Conservation (phyloP, 1,140 invertebrate genomes). For the Drosophila pachea region DNA sequence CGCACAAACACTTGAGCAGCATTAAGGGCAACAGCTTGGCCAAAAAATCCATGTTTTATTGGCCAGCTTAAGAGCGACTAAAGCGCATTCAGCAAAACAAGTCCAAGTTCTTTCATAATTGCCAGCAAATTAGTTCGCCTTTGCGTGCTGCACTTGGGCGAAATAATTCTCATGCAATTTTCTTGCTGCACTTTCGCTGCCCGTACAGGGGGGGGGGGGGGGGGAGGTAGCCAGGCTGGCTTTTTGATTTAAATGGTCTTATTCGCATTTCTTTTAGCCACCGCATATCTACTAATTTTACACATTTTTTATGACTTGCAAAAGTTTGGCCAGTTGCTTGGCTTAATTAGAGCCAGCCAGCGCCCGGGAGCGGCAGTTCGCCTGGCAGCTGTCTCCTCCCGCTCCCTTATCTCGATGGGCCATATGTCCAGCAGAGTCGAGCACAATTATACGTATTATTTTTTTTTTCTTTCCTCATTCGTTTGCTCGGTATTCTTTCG, state of each 20-base stretch:
- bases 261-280: not conserved
- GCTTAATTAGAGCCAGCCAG: constrained; percentile 62
- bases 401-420: constrained; percentile 42
- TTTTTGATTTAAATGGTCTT: not conserved
- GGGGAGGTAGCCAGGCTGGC: not conserved
- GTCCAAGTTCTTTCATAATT: constrained; percentile 41
- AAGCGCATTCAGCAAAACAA: constrained; percentile 51
- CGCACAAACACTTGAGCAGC: constrained; percentile 43
- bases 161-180: constrained; percentile 52
- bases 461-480: constrained; percentile 23
- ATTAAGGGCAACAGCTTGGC: constrained; percentile 4
- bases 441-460: constrained; percentile 59
- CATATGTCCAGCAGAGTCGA: constrained; percentile 56
- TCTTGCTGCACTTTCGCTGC: not conserved
- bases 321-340: constrained; percentile 50
- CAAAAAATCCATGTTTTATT: constrained; percentile 33
- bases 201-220: not conserved
- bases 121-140: constrained; percentile 51
- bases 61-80: constrained; percentile 31
- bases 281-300: constrained; percentile 17
- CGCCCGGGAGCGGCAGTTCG: constrained; percentile 19
- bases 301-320: constrained; percentile 4
- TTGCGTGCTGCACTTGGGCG: constrained; percentile 51
- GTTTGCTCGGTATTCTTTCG: too few species aligned
- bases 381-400: constrained; percentile 9